Evolutionary conservation across 2,797 vertebrate genomes (phyloP).

Genomic region (Apogon hyalosoma): DNA sequence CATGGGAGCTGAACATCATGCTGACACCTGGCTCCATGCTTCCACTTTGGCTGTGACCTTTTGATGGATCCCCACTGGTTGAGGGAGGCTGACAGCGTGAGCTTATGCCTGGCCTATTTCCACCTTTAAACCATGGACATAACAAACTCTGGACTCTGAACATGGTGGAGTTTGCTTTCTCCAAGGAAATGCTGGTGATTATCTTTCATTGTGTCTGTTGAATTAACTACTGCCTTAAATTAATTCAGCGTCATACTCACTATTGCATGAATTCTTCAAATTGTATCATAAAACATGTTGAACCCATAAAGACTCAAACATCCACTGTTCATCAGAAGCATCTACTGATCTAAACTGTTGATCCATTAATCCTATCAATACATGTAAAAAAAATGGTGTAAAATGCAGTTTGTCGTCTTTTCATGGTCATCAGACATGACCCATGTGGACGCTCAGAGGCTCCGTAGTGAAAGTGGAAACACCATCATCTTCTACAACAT

Average conservation of each 20-base stretch:
- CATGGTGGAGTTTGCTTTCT: conserved; percentile 11
- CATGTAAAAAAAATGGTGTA: not conserved
- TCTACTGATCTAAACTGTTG: too few species aligned
- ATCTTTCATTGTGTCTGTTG: conserved; percentile 6
- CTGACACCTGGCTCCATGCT: conserved; percentile 53
- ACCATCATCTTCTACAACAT: too few species aligned
- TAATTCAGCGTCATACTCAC: not conserved
- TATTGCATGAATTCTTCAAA: not conserved
- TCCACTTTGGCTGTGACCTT: conserved; percentile 53
- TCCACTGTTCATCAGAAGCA: too few species aligned
- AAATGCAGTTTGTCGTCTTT: not conserved
- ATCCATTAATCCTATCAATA: too few species aligned
- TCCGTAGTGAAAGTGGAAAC: too few species aligned
- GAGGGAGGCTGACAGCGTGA: conserved; percentile 38
- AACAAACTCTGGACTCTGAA: conserved; percentile 23
- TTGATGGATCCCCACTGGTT: conserved; percentile 45
- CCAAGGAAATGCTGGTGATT: not conserved
- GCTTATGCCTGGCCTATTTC: conserved; percentile 34
- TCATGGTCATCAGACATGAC: too few species aligned
- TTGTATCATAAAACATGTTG: not conserved
- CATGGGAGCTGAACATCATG: conserved; percentile 32
- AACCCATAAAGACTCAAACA: too few species aligned
- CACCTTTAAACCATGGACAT: conserved; percentile 41
- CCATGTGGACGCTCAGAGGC: too few species aligned
- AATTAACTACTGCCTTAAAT: not conserved